phyloP scores from a whole-genome alignment of 2,888 invertebrate genomes.

The Andricus curvator region DNA sequence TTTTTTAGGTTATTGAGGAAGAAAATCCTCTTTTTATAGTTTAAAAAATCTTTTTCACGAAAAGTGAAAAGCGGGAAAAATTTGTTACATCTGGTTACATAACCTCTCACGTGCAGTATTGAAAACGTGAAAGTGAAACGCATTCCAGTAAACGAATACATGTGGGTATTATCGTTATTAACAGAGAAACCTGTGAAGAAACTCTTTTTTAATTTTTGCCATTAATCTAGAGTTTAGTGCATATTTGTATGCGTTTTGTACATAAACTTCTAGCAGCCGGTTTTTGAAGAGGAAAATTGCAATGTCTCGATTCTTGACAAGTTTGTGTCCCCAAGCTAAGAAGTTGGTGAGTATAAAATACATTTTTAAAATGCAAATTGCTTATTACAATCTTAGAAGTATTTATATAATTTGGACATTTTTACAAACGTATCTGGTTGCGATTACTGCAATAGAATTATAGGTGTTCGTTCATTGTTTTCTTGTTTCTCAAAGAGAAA shows the following conservation, averaged over 20 bases:
- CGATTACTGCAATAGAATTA: no score
- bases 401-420: not conserved
- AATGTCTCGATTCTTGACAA: conserved; percentile 69
- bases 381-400: not conserved
- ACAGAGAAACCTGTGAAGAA: not conserved
- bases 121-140: not conserved
- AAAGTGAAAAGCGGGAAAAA: not conserved
- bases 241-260: not conserved
- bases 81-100: not conserved
- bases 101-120: conserved; percentile 1
- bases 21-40: not conserved
- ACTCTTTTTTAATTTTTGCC: not conserved
- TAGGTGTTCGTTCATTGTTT: no score
- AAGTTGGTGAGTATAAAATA: conserved; percentile 65
- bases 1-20: not conserved
- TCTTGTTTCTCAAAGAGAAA: no score
- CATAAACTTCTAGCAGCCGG: conserved; percentile 12
- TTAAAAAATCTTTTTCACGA: not conserved
- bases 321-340: conserved; percentile 62
- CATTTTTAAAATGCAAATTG: not conserved
- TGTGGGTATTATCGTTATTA: not conserved
- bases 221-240: conserved; percentile 37
- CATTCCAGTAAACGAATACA: not conserved
- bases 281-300: not conserved
- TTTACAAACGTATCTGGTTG: no score